Percentiles rank a stretch among this genome's conserved stretches.
Conservation (phyloP, 2,113 vertebrate species). For the Mionectes macconnelli region DNA sequence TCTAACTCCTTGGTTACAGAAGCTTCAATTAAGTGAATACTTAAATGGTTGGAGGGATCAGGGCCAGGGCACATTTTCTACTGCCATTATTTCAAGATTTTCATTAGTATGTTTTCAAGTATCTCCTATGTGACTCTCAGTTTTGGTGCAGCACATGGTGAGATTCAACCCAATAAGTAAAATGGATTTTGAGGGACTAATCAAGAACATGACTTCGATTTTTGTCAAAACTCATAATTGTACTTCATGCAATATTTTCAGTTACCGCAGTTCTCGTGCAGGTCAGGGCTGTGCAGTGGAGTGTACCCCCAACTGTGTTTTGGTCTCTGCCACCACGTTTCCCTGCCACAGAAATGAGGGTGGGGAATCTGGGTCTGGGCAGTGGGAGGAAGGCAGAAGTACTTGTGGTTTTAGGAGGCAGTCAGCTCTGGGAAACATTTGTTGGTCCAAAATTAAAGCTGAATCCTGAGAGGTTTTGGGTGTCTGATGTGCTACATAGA, state of each 20-base stretch:
- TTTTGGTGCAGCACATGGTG: neutral
- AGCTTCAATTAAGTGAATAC: neutral
- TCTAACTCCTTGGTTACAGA: neutral
- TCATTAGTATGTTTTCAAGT: neutral
- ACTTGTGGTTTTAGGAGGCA: neutral
- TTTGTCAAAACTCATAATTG: neutral
- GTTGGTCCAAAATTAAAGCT: neutral
- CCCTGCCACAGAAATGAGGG: neutral
- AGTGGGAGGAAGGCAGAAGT: neutral
- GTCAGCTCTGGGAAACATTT: neutral
- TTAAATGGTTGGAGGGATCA: neutral
- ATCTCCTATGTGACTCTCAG: neutral
- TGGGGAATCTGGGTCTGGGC: neutral
- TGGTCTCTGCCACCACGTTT: neutral
- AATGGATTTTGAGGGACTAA: neutral
- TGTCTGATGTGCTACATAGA: neutral
- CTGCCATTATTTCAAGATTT: neutral
- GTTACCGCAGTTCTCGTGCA: neutral
- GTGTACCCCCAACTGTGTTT: too few relatives aligned
- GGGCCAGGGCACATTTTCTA: neutral
- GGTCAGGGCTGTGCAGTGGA: neutral
- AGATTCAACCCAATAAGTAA: neutral
- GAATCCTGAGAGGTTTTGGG: neutral
- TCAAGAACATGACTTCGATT: neutral
- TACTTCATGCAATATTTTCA: neutral